Percentiles rank a stretch among this genome's conserved stretches.
phyloP scores from a whole-genome alignment of 2,888 invertebrate species.

The Dugesia japonica region DNA sequence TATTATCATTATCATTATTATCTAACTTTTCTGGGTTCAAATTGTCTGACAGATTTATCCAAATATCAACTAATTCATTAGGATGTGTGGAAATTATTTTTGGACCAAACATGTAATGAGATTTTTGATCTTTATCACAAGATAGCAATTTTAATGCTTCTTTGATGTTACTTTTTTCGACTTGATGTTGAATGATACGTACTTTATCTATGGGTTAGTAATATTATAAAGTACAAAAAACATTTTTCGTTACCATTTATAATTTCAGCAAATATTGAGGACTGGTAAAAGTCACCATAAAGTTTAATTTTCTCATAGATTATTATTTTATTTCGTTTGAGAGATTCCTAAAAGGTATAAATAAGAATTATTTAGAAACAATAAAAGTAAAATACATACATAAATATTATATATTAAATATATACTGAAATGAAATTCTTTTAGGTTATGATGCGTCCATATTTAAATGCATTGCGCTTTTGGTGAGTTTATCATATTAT shows the following conservation, averaged over 20 bases:
- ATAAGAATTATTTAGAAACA: no score
- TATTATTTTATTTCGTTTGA: background rate
- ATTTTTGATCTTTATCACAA: background rate
- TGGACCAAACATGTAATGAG: background rate
- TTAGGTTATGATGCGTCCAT: no score
- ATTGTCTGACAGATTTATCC: background rate
- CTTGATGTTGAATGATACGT: background rate
- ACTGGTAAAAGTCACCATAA: background rate
- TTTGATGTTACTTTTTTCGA: background rate
- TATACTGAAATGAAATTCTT: no score
- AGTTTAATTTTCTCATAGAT: background rate
- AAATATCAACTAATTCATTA: background rate
- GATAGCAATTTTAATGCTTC: background rate
- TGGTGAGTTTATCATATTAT: no score
- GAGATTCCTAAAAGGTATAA: no score
- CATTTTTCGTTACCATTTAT: background rate
- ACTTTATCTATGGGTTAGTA: background rate
- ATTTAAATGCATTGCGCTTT: no score
- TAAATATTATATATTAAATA: no score
- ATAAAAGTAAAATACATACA: no score
- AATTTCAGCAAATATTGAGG: background rate
- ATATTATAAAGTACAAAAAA: background rate
- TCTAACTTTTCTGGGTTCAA: background rate
- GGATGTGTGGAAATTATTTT: background rate
- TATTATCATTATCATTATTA: no score